Evolutionary conservation across 2,888 invertebrate species (phyloP).

Genomic region (Gnatocerus cornutus): DNA sequence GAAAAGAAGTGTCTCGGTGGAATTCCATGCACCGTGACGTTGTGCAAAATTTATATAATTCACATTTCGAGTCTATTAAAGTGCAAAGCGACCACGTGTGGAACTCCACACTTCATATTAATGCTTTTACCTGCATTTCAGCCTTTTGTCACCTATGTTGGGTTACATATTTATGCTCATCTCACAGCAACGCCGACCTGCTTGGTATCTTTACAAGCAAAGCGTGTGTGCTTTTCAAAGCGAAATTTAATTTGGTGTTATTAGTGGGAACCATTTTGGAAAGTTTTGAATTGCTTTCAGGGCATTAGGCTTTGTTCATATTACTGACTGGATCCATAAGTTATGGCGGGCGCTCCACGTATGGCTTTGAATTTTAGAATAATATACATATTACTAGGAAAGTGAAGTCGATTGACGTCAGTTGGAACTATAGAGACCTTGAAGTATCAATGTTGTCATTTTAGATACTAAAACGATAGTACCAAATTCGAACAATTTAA

Average conservation of each 20-base stretch:
- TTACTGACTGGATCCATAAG: no score
- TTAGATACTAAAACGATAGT: no score
- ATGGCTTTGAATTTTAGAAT: no score
- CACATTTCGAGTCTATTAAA: slow-evolving; percentile 25
- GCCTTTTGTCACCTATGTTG: slow-evolving; percentile 32
- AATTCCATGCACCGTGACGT: slow-evolving; percentile 12
- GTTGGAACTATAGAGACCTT: no score
- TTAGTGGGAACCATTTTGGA: slow-evolving; percentile 8
- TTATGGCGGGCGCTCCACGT: no score
- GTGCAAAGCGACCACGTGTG: slow-evolving; percentile 24
- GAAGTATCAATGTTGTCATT: no score
- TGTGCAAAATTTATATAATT: slow-evolving; percentile 24
- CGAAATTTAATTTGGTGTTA: slow-evolving; percentile 6
- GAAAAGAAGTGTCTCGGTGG: slow-evolving; percentile 3
- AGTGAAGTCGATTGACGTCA: no score
- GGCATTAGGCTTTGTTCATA: no score
- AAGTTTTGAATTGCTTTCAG: neutral
- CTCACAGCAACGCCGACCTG: slow-evolving; percentile 18
- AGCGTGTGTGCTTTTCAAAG: neutral
- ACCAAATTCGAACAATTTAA: no score
- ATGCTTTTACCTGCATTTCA: slow-evolving; percentile 17
- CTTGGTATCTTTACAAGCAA: slow-evolving; percentile 18
- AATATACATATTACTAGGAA: no score
- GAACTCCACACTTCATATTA: slow-evolving; percentile 20
- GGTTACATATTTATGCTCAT: slow-evolving; percentile 34